Percentiles rank a stretch among this genome's conserved stretches.
These are phyloP conservation scores for Thysanoteuthis rhombus DNA, from an alignment of 2,888 invertebrate genomes.

Conservation along the genomic window DNA sequence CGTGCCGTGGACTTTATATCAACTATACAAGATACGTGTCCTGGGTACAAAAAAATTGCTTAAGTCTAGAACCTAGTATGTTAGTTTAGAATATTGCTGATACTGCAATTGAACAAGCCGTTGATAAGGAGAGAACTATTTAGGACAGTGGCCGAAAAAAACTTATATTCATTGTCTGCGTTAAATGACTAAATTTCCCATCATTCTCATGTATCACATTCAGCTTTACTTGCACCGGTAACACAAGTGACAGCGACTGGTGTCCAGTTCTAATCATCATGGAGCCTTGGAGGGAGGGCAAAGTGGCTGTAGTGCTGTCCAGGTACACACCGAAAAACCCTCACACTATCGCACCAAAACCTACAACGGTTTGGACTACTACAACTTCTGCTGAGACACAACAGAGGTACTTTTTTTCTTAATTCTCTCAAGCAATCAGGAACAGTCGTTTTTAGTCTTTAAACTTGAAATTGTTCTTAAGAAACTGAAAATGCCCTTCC, in stretches of 20 bases:
- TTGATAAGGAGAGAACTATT: background rate
- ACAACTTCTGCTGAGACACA: background rate
- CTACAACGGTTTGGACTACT: background rate
- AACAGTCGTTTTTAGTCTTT: background rate
- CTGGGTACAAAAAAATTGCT: background rate
- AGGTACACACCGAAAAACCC: background rate
- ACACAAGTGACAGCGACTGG: background rate
- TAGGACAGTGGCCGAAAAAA: background rate
- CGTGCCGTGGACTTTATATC: background rate
- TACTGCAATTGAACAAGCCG: background rate
- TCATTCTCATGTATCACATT: too few species aligned
- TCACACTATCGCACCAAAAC: background rate
- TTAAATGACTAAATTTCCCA: background rate
- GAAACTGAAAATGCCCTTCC: too few species aligned
- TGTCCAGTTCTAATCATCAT: background rate
- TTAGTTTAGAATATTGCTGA: background rate
- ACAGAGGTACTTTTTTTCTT: background rate
- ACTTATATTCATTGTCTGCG: background rate
- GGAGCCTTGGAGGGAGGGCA: background rate
- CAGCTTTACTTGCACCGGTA: background rate
- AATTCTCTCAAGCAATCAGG: background rate
- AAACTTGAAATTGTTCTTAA: too few species aligned
- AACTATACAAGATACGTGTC: background rate
- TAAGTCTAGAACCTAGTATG: background rate
- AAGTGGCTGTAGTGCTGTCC: background rate